These are phyloP conservation scores for Sapajus apella DNA, from an alignment of 2,113 vertebrate species.

Conservation along the genomic window DNA sequence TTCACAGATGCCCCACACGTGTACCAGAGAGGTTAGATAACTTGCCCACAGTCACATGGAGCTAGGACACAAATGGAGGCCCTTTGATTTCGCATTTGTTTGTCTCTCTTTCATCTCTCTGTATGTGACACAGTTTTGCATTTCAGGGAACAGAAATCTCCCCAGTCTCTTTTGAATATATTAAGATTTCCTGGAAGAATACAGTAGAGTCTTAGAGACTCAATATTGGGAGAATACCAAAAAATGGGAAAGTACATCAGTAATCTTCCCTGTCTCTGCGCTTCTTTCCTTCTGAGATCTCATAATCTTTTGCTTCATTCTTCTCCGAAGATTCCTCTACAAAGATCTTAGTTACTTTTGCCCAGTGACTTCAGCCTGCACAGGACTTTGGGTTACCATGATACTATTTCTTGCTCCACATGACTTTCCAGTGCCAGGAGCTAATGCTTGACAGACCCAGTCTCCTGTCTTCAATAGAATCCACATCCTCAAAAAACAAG, in stretches of 20 bases:
- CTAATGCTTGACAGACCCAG: background rate
- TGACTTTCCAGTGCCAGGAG: background rate
- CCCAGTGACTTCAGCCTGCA: background rate
- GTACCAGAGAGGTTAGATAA: background rate
- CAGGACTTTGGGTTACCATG: background rate
- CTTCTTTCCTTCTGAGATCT: background rate
- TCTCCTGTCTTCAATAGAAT: background rate
- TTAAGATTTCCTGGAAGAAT: background rate
- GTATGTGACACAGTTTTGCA: background rate
- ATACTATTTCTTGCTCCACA: background rate
- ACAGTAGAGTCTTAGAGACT: background rate
- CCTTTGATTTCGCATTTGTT: background rate
- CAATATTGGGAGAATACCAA: background rate
- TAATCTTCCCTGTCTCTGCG: background rate
- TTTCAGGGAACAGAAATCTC: background rate
- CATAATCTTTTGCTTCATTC: background rate
- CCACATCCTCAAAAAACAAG: background rate
- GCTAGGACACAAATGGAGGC: background rate
- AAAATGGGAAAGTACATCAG: background rate
- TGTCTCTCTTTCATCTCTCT: background rate
- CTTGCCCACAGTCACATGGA: background rate
- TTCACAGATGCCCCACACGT: background rate
- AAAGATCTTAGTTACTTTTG: background rate
- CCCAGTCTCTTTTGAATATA: background rate
- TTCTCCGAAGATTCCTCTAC: background rate